Evolutionary conservation across 1,140 invertebrate species (phyloP), one percentile per base, ranked within the genome.

Genomic region (Bombus difficillimus): DNA sequence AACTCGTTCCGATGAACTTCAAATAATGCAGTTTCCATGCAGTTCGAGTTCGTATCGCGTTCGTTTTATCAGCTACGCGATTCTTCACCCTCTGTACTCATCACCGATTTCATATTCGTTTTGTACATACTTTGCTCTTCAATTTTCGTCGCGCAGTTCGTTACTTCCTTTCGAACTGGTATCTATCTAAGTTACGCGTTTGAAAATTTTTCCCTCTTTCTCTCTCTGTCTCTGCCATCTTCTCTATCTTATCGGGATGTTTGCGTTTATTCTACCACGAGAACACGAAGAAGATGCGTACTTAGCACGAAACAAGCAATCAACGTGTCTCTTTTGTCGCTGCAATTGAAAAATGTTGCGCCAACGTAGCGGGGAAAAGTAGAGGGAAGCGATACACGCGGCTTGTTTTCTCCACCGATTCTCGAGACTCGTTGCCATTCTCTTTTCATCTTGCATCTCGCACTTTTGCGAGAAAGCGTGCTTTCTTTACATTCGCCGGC

Each of bases 1-100:
- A 69, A 85, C 43, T 64, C 74, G 41, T 72, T 39, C 76, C 68
- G 75, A 53, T 79, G 69, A 79, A 85, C n/a, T 64, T 57, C 77
- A 47, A 85, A 75, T 81, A 86, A 81, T 87, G 57, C 64, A 77
- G 62, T 86, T 79, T 72, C 62, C 78, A 57, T 88, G 80, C 78
- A 80, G 37, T 13, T 83, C n/a, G 32, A 79, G 22, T 64, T n/a
- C 28, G 64, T 34, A 25, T 79, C 74, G 9, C n/a, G n/a, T 34
- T 71, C 43, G 76, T 79, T 80, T 34, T 13, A 25, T 37, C 5
- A 28, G 62, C n/a, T 3, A 47, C 64, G 32, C 78, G 25, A n/a
- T 10, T 57, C 78, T 81, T 57, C 66, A 57, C n/a, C 59, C 66
- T 81, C 66, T 37, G 13, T 22, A 1, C 43, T 47, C 82, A 3